phyloP scores from a whole-genome alignment of 2,888 invertebrate genomes.

The Drosophila gaucha region DNA sequence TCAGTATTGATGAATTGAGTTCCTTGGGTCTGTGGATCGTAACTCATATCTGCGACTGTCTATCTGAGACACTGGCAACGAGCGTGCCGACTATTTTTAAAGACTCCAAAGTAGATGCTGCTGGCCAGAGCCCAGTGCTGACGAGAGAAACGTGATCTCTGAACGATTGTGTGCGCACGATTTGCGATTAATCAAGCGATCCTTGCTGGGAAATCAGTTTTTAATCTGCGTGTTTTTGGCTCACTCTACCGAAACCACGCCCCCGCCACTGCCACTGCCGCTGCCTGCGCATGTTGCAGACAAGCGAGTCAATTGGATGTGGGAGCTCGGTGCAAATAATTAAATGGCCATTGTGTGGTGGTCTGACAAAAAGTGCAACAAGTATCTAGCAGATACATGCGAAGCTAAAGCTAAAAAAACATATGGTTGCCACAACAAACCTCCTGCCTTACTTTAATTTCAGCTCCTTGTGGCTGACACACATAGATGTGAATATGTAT shows the following conservation, averaged over 20 bases:
- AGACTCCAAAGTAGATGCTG: conserved; percentile 19
- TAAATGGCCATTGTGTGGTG: conserved; percentile 72
- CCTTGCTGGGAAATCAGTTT: conserved; percentile 73
- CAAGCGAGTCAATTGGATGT: conserved; percentile 19
- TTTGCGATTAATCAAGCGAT: conserved; percentile 78
- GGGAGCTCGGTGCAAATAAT: conserved; percentile 58
- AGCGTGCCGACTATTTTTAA: conserved; percentile 58
- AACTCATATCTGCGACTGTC: conserved; percentile 27
- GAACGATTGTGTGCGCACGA: conserved; percentile 75
- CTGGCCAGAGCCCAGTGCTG: conserved; percentile 36
- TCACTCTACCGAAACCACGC: background rate
- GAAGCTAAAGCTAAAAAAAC: conserved; percentile 41
- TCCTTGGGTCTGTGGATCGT: conserved; percentile 11
- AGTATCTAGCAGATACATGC: conserved; percentile 60
- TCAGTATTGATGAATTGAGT: conserved; percentile 7
- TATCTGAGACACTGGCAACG: conserved; percentile 31
- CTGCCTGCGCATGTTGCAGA: conserved; percentile 31
- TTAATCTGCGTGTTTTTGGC: conserved; percentile 51
- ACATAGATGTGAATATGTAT: conserved; percentile 58
- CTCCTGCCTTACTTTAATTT: conserved; percentile 85
- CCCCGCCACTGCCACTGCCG: background rate
- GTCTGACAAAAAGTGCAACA: conserved; percentile 31
- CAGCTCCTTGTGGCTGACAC: conserved; percentile 79
- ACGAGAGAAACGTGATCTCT: conserved; percentile 71
- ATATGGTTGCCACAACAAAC: conserved; percentile 82